Evolutionary conservation across 2,797 vertebrate genomes (phyloP).

Genomic region (Dipus sagitta): DNA sequence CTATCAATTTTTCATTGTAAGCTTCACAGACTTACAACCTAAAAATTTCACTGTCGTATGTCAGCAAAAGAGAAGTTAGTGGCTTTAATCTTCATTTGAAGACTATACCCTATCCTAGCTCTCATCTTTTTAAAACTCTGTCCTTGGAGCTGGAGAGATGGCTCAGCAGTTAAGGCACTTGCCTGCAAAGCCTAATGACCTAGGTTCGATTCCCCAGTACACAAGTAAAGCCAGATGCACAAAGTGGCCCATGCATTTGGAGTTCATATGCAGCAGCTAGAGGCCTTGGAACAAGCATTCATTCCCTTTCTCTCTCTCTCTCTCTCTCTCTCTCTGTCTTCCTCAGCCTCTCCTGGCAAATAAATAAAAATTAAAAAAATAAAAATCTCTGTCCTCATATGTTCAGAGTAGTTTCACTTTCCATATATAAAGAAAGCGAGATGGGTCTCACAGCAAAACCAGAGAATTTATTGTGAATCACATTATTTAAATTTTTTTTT

Average conservation of each 20-base stretch:
- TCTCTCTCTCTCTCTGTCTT: too few species aligned
- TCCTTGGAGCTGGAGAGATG: too few species aligned
- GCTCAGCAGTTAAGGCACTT: too few species aligned
- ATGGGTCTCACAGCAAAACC: background rate
- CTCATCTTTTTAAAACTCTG: background rate
- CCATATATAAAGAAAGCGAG: background rate
- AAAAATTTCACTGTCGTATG: background rate
- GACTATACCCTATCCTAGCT: background rate
- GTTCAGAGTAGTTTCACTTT: constrained; percentile 20
- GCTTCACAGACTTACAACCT: background rate
- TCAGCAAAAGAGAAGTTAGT: constrained; percentile 25
- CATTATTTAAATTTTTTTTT: background rate
- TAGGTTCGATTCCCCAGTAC: background rate
- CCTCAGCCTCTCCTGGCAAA: too few species aligned
- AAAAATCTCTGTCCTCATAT: background rate
- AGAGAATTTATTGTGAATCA: background rate
- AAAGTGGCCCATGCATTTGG: too few species aligned
- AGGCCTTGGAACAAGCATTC: too few species aligned
- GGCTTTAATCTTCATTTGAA: background rate
- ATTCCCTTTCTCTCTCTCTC: too few species aligned
- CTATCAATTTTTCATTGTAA: background rate
- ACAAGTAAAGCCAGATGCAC: too few species aligned
- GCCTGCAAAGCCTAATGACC: too few species aligned
- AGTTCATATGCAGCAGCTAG: too few species aligned
- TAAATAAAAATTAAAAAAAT: too few species aligned